These are phyloP conservation scores for Drosophila anomalata DNA, from an alignment of 2,888 invertebrate genomes.

Conservation along the genomic window DNA sequence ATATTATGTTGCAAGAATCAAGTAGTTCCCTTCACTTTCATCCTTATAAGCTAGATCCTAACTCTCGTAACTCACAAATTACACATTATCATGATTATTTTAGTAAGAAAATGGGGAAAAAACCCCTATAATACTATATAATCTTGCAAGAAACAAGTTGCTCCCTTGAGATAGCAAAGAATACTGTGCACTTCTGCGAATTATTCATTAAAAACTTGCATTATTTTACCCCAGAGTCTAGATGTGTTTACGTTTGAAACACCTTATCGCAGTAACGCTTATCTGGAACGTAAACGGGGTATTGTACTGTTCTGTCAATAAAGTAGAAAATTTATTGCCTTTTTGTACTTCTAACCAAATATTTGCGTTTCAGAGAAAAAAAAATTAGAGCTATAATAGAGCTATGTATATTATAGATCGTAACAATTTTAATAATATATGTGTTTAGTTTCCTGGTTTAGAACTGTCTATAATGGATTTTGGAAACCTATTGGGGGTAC, in stretches of 20 bases:
- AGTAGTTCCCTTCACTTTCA: no score
- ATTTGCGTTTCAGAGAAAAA: no score
- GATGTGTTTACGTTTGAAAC: background rate
- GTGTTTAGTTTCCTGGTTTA: no score
- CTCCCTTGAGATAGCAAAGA: background rate
- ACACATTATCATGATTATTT: no score
- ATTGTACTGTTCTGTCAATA: background rate
- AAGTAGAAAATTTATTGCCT: background rate
- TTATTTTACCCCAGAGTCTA: background rate
- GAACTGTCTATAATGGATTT: no score
- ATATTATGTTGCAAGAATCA: no score
- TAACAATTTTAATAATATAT: no score
- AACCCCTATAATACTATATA: background rate
- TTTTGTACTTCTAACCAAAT: background rate
- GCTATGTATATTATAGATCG: no score
- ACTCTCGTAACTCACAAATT: no score
- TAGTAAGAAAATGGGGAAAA: no score
- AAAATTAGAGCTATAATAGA: no score
- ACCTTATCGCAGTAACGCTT: slow-evolving; percentile 1
- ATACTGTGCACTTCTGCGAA: background rate
- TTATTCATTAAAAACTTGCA: background rate
- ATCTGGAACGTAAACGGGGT: background rate
- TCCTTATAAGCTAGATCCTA: no score
- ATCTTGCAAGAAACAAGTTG: background rate
- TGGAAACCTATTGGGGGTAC: background rate